Base-by-base conservation (phyloP, 2,113 vertebrate genomes). In the Empidonax alnorum region DNA sequence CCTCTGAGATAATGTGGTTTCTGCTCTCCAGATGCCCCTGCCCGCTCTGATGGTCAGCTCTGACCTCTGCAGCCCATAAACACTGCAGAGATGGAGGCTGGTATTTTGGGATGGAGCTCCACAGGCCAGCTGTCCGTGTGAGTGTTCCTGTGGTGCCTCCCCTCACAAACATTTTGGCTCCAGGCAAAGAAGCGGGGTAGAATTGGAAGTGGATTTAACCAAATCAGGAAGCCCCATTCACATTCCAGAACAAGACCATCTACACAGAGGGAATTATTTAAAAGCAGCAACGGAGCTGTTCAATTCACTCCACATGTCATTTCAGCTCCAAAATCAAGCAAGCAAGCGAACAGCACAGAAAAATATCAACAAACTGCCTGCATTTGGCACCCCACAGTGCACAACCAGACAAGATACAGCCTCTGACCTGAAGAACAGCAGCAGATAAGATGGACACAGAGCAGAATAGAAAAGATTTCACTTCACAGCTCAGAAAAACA, bases 291-390 rank as follows among this genome's bases (percentile, higher is more conserved):
- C 5, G 4, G 85, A 84, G 85, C 73, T 81, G 75, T 81, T 35
- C 93, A 61, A 47, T 77, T 47, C 39, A 39, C 39, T 93, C 68
- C 0, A 0, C 52, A 1, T 33, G 61, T 71, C 52, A 17, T 75
- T 84, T 42, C 80, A 79, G 76, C 87, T 83, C 90, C 63, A 15
- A 78, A 95, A 73, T 63, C 79, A 86, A 77, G 5, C 4, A 49
- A 73, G 66, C 37, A 53, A 84, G 82, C 35, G 44, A 90, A 73
- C 75, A 92, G 92, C 72, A 35, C 1, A 20, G 83, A 71, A 92
- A 81, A 96, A 90, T 33, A 93, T 42, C 92, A 93, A 66, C 85
- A 84, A 97, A 86, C 42, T 61, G 76, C 52, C 73, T 77, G 91
- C 56, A 37, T 49, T 79, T 84, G 87, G 89, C 87, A 94, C 69